These are phyloP conservation scores for Pipistrellus pygmaeus DNA, from an alignment of 2,797 vertebrate species.

Conservation along the genomic window DNA sequence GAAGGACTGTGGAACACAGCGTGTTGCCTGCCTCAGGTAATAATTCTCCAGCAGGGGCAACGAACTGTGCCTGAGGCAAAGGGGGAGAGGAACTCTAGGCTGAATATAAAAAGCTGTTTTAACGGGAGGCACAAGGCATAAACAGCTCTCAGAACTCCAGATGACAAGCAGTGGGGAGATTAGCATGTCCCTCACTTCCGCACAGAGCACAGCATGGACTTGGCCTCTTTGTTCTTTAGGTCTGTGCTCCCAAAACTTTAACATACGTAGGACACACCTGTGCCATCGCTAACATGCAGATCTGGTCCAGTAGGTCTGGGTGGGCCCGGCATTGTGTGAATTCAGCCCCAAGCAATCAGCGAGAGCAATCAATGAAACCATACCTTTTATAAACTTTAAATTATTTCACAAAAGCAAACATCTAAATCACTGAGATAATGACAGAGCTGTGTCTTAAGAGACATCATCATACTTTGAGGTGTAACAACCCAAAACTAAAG, in stretches of 20 bases:
- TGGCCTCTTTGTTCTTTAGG: neutral
- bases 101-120: conserved; percentile 12
- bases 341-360: neutral
- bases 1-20: neutral
- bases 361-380: neutral
- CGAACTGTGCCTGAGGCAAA: neutral
- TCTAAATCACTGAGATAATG: neutral
- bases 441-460: neutral
- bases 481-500: neutral
- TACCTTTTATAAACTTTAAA: neutral
- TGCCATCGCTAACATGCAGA: neutral
- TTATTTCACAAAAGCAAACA: neutral
- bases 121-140: neutral
- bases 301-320: neutral
- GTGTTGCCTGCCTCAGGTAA: neutral
- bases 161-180: neutral
- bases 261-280: accelerated
- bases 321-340: neutral
- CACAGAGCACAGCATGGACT: neutral
- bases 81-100: neutral
- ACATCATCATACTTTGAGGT: neutral
- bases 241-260: neutral
- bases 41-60: neutral
- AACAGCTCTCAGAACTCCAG: conserved; percentile 5
- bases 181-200: neutral